phyloP scores from a whole-genome alignment of 37 sponge, comb jelly and placozoan genomes.

The Crambe crambe region DNA sequence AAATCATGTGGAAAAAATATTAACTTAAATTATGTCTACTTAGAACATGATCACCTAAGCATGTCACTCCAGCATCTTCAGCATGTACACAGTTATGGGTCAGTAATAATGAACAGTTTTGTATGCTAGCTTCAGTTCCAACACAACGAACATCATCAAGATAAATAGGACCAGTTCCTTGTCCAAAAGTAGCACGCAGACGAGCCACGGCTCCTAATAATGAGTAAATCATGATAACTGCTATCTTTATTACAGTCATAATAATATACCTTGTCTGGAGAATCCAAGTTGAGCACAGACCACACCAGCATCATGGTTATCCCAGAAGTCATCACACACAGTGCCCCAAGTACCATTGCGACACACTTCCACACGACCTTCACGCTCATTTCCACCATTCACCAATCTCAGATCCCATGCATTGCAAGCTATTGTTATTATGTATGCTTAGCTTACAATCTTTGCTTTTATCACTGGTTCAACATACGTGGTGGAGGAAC shows the following conservation, averaged over 20 bases:
- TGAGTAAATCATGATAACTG: no score
- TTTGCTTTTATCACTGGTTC: background rate
- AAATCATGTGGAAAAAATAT: no score
- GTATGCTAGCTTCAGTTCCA: background rate
- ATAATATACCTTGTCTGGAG: background rate
- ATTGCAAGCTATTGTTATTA: background rate
- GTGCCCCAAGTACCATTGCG: background rate
- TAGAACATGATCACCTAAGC: no score
- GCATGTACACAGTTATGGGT: background rate
- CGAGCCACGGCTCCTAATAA: background rate
- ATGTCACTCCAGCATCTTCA: slow-evolving; percentile 45
- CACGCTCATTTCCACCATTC: background rate
- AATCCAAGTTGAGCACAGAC: background rate
- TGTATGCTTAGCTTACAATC: no score
- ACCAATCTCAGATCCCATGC: background rate
- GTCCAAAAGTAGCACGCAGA: background rate
- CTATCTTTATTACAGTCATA: no score
- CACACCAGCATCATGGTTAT: background rate
- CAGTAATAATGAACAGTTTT: background rate
- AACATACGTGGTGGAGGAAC: background rate
- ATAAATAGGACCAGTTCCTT: background rate
- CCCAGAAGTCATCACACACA: background rate
- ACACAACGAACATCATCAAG: background rate
- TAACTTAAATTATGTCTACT: no score
- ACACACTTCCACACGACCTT: background rate